Percentiles rank a stretch among this genome's conserved stretches.
Evolutionary conservation across 2,113 vertebrate genomes (phyloP).

Genomic region (Hemichromis elongatus): DNA sequence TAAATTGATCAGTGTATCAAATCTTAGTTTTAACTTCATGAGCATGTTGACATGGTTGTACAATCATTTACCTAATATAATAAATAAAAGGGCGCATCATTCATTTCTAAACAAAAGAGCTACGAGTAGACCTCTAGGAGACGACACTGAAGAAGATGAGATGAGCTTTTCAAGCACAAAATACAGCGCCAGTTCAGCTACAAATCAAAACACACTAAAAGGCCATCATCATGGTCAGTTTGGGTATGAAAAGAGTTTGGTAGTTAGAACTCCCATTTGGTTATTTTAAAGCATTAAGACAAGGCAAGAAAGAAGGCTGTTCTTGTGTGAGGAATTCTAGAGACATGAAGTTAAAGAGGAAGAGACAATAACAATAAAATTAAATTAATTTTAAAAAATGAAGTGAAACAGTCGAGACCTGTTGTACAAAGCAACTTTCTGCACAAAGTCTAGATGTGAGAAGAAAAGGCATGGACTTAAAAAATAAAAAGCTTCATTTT

Average conservation of each 20-base stretch:
- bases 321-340: slow-evolving; percentile 87
- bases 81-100: slow-evolving; percentile 91
- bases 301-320: slow-evolving; percentile 97
- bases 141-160: slow-evolving; percentile 84
- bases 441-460: slow-evolving; percentile 87
- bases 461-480: slow-evolving; percentile 69
- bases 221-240: slow-evolving; percentile 84
- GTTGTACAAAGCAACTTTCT: slow-evolving; percentile 70
- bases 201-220: slow-evolving; percentile 83
- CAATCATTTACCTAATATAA: slow-evolving; percentile 94
- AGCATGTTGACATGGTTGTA: slow-evolving; percentile 94
- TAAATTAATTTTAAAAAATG: background rate
- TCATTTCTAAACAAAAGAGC: slow-evolving; percentile 82
- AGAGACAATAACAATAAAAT: background rate
- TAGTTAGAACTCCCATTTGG: slow-evolving; percentile 96
- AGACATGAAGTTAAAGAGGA: slow-evolving; percentile 55
- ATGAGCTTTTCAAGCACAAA: slow-evolving; percentile 90
- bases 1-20: slow-evolving; percentile 99
- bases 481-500: background rate
- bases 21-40: slow-evolving; percentile 99
- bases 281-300: slow-evolving; percentile 99
- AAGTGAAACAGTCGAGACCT: slow-evolving; percentile 85
- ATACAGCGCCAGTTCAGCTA: slow-evolving; percentile 86
- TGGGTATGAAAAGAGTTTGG: slow-evolving; percentile 89
- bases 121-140: slow-evolving; percentile 88